phyloP scores from a whole-genome alignment of 2,797 vertebrate species.

The Enteromius paludinosus region DNA sequence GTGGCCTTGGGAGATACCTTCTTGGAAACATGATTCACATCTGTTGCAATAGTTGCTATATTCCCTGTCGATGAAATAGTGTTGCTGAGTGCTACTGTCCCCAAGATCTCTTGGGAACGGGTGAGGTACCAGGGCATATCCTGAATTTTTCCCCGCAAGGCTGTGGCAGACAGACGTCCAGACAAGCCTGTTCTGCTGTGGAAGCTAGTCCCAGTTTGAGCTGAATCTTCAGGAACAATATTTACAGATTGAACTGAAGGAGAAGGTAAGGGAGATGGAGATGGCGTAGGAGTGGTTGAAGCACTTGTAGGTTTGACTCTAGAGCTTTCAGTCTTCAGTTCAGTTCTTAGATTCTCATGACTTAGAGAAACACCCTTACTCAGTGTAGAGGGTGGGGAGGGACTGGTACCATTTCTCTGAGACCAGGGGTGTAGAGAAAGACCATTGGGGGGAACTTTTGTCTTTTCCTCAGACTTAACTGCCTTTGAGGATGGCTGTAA shows the following conservation, averaged over 20 bases:
- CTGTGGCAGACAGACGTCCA: constrained; percentile 79
- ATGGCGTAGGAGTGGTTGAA: constrained; percentile 69
- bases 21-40: constrained; percentile 58
- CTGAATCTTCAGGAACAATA: constrained; percentile 70
- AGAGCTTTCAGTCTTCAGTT: constrained; percentile 72
- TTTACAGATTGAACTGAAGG: constrained; percentile 65
- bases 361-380: constrained; percentile 80
- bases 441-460: constrained; percentile 69
- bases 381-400: constrained; percentile 63
- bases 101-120: constrained; percentile 82
- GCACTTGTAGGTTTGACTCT: constrained; percentile 48
- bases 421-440: constrained; percentile 74
- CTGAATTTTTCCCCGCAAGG: constrained; percentile 81
- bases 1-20: constrained; percentile 57
- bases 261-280: constrained; percentile 68
- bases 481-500: constrained; percentile 67
- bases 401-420: constrained; percentile 76
- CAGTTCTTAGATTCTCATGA: constrained; percentile 81
- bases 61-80: constrained; percentile 61
- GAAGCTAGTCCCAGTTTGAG: constrained; percentile 72
- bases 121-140: constrained; percentile 86
- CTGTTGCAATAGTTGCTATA: constrained; percentile 71
- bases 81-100: constrained; percentile 78
- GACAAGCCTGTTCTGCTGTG: constrained; percentile 71
- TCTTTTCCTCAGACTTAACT: constrained; percentile 47